Evolutionary conservation across 2,113 vertebrate genomes (phyloP).

Genomic region (Lepus europaeus): DNA sequence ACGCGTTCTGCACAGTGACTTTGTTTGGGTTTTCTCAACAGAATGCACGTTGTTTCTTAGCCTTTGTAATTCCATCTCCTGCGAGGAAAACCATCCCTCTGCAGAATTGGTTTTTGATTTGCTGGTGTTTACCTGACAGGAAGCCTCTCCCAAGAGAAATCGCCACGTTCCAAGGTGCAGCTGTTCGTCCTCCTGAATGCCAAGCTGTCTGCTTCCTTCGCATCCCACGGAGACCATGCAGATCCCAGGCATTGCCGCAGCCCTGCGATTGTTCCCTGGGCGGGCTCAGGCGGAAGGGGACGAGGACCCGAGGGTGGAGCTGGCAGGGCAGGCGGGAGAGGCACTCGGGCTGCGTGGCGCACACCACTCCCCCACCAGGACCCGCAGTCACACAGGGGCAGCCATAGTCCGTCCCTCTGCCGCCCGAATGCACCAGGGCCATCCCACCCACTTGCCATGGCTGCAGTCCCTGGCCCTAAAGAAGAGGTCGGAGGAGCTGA

Average conservation of each 20-base stretch:
- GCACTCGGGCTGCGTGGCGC: no score
- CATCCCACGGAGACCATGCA: background rate
- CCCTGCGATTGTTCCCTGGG: background rate
- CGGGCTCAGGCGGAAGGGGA: background rate
- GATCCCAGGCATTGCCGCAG: background rate
- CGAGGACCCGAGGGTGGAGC: background rate
- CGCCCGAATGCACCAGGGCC: background rate
- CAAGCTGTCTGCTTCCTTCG: background rate
- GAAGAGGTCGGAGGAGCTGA: background rate
- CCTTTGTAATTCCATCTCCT: background rate
- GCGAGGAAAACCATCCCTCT: background rate
- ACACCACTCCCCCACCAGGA: no score
- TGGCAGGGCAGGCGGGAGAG: background rate
- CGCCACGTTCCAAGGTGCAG: accelerated
- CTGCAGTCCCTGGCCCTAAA: background rate
- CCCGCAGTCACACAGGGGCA: background rate
- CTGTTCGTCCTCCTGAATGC: conserved; percentile 2
- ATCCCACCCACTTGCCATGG: background rate
- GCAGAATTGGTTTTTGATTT: conserved; percentile 14
- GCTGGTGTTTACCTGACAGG: background rate
- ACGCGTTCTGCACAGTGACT: accelerated
- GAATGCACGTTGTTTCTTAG: background rate
- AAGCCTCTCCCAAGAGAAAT: background rate
- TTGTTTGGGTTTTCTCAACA: background rate
- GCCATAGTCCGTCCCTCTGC: background rate